Evolutionary conservation across 2,113 vertebrate genomes (phyloP).

Genomic region (Panthera leo): DNA sequence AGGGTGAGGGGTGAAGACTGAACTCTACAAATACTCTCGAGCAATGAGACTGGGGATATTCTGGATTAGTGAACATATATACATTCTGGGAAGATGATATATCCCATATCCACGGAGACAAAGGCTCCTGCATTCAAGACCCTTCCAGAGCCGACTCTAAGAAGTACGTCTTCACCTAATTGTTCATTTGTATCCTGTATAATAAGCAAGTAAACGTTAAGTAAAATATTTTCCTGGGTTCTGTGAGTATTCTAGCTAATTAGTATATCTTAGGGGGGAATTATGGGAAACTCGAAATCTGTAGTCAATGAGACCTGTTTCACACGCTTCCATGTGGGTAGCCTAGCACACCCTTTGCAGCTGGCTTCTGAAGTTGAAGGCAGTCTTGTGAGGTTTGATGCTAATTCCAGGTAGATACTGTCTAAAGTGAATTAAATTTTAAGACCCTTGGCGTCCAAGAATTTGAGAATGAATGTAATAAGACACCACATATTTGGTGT

Average conservation of each 20-base stretch:
- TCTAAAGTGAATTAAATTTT: not conserved
- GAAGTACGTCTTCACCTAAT: not conserved
- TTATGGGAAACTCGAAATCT: not conserved
- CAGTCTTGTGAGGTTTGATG: not conserved
- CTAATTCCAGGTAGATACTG: not conserved
- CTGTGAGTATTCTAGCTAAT: not conserved
- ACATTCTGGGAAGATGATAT: not conserved
- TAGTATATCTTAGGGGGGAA: not conserved
- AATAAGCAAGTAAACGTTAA: not conserved
- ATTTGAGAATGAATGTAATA: not conserved
- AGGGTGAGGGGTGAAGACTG: not conserved
- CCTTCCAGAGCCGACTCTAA: not conserved
- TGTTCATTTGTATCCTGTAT: not conserved
- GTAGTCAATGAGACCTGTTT: not conserved
- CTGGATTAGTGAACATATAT: not conserved
- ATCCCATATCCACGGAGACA: not conserved
- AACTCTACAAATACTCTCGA: not conserved
- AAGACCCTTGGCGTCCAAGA: not conserved
- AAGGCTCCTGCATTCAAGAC: not conserved
- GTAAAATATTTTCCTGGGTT: not conserved
- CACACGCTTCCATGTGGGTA: no score
- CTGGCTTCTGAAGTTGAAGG: not conserved
- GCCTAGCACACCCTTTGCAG: not conserved
- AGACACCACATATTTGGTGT: not conserved
- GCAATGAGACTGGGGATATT: not conserved